A percentile compares a stretch with the other conserved stretches of the same genome.
Evolutionary conservation across 2,888 invertebrate species (phyloP).

Genomic region (Nebria brevicollis): DNA sequence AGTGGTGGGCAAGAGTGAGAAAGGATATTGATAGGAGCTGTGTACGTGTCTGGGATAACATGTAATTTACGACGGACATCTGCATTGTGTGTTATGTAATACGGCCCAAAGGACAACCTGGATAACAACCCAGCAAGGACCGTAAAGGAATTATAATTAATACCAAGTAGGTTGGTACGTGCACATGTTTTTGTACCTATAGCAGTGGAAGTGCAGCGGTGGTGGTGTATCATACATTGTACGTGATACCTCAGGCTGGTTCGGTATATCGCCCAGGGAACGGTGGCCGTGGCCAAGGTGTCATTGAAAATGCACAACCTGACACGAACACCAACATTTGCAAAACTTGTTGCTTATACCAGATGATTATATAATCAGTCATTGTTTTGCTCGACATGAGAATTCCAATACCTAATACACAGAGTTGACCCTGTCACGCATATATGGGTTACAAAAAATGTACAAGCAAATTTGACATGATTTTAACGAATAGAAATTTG

Average conservation of each 20-base stretch:
- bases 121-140: not conserved
- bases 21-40: not conserved
- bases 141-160: constrained; percentile 1
- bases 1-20: not conserved
- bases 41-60: not conserved
- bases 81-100: not conserved
- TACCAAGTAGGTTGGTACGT: not conserved
- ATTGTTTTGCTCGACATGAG: not conserved
- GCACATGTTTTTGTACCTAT: not conserved
- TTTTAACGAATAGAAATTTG: too few species aligned
- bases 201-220: not conserved
- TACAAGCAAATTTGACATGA: too few species aligned
- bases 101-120: not conserved
- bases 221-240: not conserved
- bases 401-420: not conserved
- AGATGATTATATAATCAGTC: not conserved
- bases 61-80: not conserved
- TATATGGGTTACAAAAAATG: too few species aligned
- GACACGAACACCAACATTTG: not conserved
- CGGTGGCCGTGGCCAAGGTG: not conserved
- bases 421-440: not conserved
- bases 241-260: not conserved
- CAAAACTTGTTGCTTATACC: not conserved
- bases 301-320: not conserved
- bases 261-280: not conserved